A percentile compares a stretch with the other conserved stretches of the same genome.
Evolutionary conservation across 2,797 vertebrate genomes (phyloP).

Genomic region (Sparus aurata): DNA sequence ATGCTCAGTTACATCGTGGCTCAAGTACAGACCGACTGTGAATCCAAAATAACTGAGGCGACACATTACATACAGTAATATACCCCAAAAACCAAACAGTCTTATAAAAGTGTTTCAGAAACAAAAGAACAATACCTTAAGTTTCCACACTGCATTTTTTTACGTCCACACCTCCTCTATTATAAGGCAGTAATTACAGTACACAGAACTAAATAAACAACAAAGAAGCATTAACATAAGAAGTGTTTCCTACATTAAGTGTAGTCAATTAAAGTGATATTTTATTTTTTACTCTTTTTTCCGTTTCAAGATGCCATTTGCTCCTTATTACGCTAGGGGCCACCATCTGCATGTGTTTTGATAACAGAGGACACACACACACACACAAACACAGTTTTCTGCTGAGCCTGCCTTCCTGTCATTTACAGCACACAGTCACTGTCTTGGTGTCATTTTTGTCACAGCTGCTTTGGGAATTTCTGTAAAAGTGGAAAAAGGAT

Average conservation of each 20-base stretch:
- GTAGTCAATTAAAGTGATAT: neutral
- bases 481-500: neutral
- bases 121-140: conserved; percentile 8
- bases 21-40: conserved; percentile 34
- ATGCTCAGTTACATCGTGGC: conserved; percentile 44
- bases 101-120: conserved; percentile 33
- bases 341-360: conserved; percentile 29
- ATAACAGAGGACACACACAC: conserved; percentile 25
- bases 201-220: neutral
- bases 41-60: conserved; percentile 35
- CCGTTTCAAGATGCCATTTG: conserved; percentile 42
- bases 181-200: conserved; percentile 58
- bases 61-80: conserved; percentile 22
- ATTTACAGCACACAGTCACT: conserved; percentile 14
- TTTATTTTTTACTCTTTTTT: neutral
- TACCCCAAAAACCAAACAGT: conserved; percentile 33
- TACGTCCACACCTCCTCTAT: conserved; percentile 14
- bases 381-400: conserved; percentile 3
- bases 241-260: conserved; percentile 6
- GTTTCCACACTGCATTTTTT: conserved; percentile 19
- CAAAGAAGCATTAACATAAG: conserved; percentile 13
- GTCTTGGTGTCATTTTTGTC: conserved; percentile 11
- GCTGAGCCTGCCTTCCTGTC: neutral
- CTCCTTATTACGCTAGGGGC: conserved; percentile 53
- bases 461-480: conserved; percentile 10